These are phyloP conservation scores for Macropus fuliginosus DNA, from an alignment of 2,797 vertebrate species.

Conservation along the genomic window DNA sequence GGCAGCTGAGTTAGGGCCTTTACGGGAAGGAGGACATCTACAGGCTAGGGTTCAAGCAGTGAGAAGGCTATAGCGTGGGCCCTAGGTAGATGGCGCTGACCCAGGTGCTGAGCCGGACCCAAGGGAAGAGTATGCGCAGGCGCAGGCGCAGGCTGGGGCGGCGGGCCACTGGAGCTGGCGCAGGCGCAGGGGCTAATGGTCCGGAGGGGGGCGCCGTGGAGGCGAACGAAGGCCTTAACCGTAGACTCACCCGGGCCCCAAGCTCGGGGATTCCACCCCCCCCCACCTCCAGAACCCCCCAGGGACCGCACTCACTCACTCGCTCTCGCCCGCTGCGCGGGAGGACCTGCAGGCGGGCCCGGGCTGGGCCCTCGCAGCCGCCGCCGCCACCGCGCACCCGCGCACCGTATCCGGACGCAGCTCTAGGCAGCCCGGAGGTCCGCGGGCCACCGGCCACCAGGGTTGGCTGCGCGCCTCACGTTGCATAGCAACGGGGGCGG, in stretches of 20 bases:
- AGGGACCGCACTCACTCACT: neutral
- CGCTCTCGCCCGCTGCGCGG: neutral
- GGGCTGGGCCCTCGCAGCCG: neutral
- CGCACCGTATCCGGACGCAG: neutral
- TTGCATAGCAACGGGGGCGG: neutral
- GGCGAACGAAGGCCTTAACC: neutral
- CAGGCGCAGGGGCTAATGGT: neutral
- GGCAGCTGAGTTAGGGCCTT: neutral
- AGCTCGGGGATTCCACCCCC: no score
- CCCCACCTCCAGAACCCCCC: accelerated
- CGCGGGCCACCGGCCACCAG: neutral
- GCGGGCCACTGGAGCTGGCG: neutral
- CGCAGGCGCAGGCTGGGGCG: neutral
- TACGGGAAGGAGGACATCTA: neutral
- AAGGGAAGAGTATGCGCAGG: neutral
- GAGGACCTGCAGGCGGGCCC: neutral
- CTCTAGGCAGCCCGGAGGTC: neutral
- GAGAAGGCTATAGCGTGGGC: neutral
- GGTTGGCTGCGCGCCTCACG: neutral
- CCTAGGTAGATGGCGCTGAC: neutral
- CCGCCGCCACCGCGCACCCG: neutral
- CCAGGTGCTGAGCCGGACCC: neutral
- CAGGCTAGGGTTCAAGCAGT: neutral
- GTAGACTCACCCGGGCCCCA: no score
- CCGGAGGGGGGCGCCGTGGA: neutral